phyloP scores from a whole-genome alignment of 2,888 invertebrate genomes.

The Timema podura region DNA sequence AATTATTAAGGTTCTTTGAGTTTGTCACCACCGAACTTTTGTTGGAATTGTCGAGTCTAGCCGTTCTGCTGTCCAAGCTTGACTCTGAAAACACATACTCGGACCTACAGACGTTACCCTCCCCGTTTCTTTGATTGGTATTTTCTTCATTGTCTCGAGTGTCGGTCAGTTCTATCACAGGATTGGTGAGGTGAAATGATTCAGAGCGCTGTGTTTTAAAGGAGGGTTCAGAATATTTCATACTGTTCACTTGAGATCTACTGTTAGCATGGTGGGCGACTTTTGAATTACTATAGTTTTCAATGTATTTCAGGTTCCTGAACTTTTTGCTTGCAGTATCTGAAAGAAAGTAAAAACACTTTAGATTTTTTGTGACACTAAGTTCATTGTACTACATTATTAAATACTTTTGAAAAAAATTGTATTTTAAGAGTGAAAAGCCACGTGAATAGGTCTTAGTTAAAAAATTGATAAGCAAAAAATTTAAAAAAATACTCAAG shows the following conservation, averaged over 20 bases:
- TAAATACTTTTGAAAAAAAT: too few species aligned
- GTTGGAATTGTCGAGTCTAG: conserved; percentile 20
- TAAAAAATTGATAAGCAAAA: too few species aligned
- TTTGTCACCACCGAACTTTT: conserved; percentile 21
- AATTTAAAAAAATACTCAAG: too few species aligned
- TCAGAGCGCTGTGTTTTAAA: conserved; percentile 18
- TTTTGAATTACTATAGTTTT: conserved; percentile 22
- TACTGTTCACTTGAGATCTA: conserved; percentile 11
- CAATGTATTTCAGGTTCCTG: conserved; percentile 20
- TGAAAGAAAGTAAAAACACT: conserved; percentile 17
- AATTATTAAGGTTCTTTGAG: conserved; percentile 21
- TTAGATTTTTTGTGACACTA: too few species aligned
- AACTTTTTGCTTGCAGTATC: conserved; percentile 16
- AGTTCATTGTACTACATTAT: too few species aligned
- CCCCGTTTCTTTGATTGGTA: not conserved
- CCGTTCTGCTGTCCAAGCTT: conserved; percentile 8
- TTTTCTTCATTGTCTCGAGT: conserved; percentile 18
- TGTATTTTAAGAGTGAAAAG: too few species aligned
- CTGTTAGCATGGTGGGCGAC: not conserved
- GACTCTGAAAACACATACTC: conserved; percentile 28
- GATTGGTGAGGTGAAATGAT: conserved; percentile 18
- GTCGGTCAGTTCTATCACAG: conserved; percentile 21
- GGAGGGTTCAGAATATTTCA: conserved; percentile 13
- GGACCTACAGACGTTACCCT: conserved; percentile 21
- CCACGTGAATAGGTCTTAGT: too few species aligned